These are phyloP conservation scores for Jaculus jaculus DNA, from an alignment of 2,113 vertebrate genomes.

Conservation along the genomic window DNA sequence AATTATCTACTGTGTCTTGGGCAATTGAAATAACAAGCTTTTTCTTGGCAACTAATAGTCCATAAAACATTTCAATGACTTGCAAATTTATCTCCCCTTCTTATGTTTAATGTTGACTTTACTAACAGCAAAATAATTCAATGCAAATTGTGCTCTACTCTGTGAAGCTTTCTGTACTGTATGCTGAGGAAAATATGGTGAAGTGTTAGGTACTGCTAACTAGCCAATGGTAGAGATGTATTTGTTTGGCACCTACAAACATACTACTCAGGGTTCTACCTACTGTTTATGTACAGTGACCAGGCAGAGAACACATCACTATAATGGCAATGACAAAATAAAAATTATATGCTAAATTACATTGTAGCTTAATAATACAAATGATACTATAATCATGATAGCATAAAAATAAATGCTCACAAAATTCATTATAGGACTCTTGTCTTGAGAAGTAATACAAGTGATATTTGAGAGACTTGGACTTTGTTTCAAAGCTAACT, in stretches of 20 bases:
- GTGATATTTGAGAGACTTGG: background rate
- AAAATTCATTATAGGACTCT: background rate
- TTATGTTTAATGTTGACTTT: background rate
- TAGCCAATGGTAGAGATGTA: background rate
- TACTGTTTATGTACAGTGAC: background rate
- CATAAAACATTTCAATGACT: background rate
- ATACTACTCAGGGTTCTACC: background rate
- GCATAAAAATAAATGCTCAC: background rate
- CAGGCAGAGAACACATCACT: background rate
- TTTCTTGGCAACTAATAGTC: background rate
- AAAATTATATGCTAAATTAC: background rate
- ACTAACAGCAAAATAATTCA: background rate
- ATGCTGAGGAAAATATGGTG: background rate
- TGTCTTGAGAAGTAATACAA: background rate
- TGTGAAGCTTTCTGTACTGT: constrained; percentile 27
- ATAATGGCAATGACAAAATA: background rate
- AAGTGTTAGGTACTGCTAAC: background rate
- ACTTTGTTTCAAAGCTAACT: background rate
- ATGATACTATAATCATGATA: too few relatives aligned
- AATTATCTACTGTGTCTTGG: background rate
- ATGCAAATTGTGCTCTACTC: background rate
- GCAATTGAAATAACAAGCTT: background rate
- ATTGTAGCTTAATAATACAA: background rate
- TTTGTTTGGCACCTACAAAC: background rate
- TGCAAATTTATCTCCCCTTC: background rate